Conservation (phyloP, 2,888 invertebrate species). For the Mesopsocus fuscifrons region DNA sequence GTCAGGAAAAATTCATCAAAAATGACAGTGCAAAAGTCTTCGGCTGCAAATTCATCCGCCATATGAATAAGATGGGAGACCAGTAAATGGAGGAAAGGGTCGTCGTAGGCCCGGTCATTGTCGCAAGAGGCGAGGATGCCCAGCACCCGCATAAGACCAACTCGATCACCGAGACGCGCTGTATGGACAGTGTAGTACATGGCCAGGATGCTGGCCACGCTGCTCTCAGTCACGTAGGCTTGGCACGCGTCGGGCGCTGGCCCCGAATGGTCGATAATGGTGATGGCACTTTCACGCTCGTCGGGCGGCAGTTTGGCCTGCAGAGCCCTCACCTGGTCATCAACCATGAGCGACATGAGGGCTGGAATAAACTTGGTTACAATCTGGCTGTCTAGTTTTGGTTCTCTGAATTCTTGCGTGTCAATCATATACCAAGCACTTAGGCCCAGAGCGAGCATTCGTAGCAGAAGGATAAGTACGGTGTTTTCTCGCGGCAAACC, state of each 20-base stretch:
- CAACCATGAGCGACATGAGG: constrained; percentile 78
- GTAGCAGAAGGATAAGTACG: constrained; percentile 65
- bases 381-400: constrained; percentile 80
- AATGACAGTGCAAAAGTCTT: constrained; percentile 86
- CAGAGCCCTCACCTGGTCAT: constrained; percentile 36
- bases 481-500: constrained; percentile 79
- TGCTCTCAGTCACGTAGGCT: constrained; percentile 76
- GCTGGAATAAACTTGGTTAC: constrained; percentile 90
- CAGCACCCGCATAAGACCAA: constrained; percentile 66
- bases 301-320: constrained; percentile 79
- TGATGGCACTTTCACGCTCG: constrained; percentile 81
- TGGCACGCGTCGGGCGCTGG: constrained; percentile 87
- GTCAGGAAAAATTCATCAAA: constrained; percentile 94
- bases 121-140: constrained; percentile 80
- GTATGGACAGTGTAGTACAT: constrained; percentile 91
- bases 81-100: constrained; percentile 84
- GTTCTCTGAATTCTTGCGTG: constrained; percentile 84
- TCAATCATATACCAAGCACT: constrained; percentile 97
- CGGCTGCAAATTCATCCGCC: constrained; percentile 80
- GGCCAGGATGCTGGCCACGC: constrained; percentile 78
- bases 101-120: constrained; percentile 82
- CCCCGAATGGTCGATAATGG: constrained; percentile 83
- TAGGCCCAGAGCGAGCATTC: constrained; percentile 83
- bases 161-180: constrained; percentile 59
- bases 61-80: constrained; percentile 69